phyloP scores from a whole-genome alignment of 2,113 vertebrate genomes.

The Electrona antarctica region DNA sequence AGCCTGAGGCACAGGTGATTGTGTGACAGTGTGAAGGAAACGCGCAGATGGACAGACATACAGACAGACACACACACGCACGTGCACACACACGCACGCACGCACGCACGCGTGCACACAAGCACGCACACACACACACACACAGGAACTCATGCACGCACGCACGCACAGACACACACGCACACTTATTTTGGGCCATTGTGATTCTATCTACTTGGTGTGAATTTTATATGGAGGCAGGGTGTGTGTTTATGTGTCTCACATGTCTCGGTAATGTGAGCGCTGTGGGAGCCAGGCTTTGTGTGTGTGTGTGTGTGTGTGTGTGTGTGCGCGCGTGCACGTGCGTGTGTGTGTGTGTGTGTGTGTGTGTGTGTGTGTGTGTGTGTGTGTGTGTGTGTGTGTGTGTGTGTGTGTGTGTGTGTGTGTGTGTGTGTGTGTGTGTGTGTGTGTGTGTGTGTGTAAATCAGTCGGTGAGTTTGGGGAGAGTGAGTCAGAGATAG shows the following conservation, averaged over 20 bases:
- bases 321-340: not conserved
- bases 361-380: too few species aligned
- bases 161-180: constrained; percentile 35
- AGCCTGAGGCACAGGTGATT: constrained; percentile 22
- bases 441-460: not conserved
- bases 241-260: too few species aligned
- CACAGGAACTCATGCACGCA: too few species aligned
- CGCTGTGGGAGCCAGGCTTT: not conserved
- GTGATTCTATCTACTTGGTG: too few species aligned
- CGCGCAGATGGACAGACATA: constrained; percentile 48
- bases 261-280: too few species aligned
- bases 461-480: too few species aligned
- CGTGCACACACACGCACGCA: constrained; percentile 47
- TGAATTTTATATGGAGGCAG: too few species aligned
- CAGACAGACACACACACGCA: constrained; percentile 41
- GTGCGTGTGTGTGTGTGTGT: constrained; percentile 10
- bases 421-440: constrained; percentile 5
- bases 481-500: too few species aligned
- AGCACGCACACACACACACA: constrained; percentile 22
- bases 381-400: constrained; percentile 14
- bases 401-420: constrained; percentile 19
- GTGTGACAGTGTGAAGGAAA: constrained; percentile 35
- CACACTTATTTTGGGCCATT: not conserved
- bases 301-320: not conserved
- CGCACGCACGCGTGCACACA: constrained; percentile 39